A percentile compares a stretch with the other conserved stretches of the same genome.
Evolutionary conservation across 2,888 invertebrate genomes (phyloP).

Genomic region (Archips xylosteana): DNA sequence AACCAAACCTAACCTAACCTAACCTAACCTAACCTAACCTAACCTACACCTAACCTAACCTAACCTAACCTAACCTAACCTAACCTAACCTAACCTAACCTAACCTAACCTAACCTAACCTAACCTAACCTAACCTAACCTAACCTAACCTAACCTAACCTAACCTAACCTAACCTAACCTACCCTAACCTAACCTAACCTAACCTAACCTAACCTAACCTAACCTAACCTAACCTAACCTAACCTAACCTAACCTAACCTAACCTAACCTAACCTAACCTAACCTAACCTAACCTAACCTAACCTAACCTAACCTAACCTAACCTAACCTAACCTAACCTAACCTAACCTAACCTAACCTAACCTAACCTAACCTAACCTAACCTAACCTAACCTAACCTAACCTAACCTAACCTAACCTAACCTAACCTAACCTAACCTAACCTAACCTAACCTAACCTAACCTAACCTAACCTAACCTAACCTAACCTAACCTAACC

Average conservation of each 20-base stretch:
- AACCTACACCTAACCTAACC: no score
- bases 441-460: conserved; percentile 43
- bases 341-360: conserved; percentile 44
- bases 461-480: no score
- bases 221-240: conserved; percentile 38
- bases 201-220: conserved; percentile 34
- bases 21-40: no score
- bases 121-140: no score
- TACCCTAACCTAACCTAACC: conserved; percentile 40
- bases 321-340: conserved; percentile 43
- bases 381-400: conserved; percentile 43
- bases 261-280: conserved; percentile 37
- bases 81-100: no score
- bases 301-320: conserved; percentile 42
- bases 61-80: no score
- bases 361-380: conserved; percentile 44
- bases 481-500: no score
- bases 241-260: conserved; percentile 33
- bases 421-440: conserved; percentile 43
- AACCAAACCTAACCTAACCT: no score
- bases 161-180: no score
- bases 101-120: no score
- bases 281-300: conserved; percentile 42
- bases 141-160: no score
- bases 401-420: conserved; percentile 43